A percentile compares a stretch with the other conserved stretches of the same genome.
phyloP scores from a whole-genome alignment of 2,113 vertebrate genomes.

The Micromys minutus region DNA sequence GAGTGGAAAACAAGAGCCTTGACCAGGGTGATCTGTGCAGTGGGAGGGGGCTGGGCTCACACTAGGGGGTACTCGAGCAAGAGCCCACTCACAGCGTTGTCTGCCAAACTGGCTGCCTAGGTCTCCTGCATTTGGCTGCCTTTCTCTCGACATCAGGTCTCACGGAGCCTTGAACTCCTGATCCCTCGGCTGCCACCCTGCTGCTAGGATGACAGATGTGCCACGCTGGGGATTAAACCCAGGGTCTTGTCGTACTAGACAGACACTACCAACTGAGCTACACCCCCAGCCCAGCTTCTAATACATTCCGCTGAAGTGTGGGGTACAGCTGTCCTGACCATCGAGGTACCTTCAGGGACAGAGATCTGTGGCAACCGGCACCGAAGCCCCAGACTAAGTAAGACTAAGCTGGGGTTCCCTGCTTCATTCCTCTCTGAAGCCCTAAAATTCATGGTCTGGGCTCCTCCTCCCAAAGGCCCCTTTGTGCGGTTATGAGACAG shows the following conservation, averaged over 20 bases:
- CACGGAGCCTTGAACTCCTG: neutral
- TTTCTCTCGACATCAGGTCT: neutral
- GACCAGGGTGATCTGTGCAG: neutral
- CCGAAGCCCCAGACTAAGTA: neutral
- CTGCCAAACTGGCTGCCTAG: neutral
- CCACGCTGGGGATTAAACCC: neutral
- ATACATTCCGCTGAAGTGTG: neutral
- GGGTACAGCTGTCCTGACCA: neutral
- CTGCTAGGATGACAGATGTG: too few species aligned
- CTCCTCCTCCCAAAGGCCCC: neutral
- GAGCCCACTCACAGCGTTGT: rapidly evolving
- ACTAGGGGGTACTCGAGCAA: neutral
- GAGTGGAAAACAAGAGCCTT: neutral
- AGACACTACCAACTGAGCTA: neutral
- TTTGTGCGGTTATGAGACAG: neutral
- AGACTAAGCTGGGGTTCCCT: neutral
- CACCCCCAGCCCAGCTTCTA: neutral
- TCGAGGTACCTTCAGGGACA: neutral
- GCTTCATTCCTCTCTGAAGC: neutral
- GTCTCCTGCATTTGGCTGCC: neutral
- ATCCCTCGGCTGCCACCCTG: neutral
- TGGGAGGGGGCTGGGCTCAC: neutral
- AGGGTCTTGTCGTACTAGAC: neutral
- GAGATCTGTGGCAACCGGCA: neutral
- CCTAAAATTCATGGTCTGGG: rapidly evolving